phyloP scores from a whole-genome alignment of 2,797 vertebrate species.

The Brachymystax lenok region DNA sequence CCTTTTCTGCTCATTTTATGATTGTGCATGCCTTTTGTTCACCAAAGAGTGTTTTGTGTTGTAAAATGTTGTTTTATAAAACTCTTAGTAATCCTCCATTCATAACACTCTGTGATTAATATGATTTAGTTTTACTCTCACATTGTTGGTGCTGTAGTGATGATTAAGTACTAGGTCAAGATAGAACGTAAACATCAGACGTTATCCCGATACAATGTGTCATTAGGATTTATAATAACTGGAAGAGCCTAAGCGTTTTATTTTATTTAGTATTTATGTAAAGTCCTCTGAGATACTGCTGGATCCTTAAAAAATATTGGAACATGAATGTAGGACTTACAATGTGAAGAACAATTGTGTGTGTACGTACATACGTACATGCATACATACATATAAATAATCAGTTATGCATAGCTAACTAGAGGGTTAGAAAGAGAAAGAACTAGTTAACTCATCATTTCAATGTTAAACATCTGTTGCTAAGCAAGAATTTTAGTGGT shows the following conservation, averaged over 20 bases:
- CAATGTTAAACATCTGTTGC: no score
- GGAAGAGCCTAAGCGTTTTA: background rate
- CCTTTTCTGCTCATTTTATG: conserved; percentile 51
- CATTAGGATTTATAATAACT: background rate
- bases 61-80: conserved; percentile 28
- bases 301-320: background rate
- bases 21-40: conserved; percentile 54
- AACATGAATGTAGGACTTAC: background rate
- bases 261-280: background rate
- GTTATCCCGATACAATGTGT: background rate
- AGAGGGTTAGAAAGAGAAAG: background rate
- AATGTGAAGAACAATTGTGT: background rate
- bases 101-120: background rate
- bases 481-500: no score
- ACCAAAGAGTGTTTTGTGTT: conserved; percentile 61
- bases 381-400: background rate
- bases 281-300: background rate
- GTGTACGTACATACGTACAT: background rate
- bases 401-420: background rate
- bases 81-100: conserved; percentile 11
- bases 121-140: background rate
- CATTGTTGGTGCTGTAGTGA: conserved; percentile 10
- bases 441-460: no score
- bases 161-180: background rate
- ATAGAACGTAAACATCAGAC: background rate